Conservation (phyloP, 2,113 vertebrate species). For the Cochlearius cochlearius region DNA sequence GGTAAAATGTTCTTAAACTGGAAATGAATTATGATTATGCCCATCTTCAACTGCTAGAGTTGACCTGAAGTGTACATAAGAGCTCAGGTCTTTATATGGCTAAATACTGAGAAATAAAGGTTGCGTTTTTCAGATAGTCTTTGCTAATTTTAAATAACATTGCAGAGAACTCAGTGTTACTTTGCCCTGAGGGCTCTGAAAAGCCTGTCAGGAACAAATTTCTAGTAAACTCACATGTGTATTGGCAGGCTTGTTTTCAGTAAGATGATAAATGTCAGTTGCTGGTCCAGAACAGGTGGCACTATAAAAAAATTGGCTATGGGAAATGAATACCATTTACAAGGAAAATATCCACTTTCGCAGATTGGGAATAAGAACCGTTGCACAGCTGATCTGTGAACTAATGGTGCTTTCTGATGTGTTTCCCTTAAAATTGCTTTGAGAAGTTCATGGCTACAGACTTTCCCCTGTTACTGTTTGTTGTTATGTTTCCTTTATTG, state of each 20-base stretch:
- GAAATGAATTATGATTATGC: neutral
- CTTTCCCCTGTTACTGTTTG: neutral
- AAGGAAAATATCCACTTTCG: slow-evolving; percentile 25
- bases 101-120: neutral
- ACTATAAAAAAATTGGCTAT: slow-evolving; percentile 23
- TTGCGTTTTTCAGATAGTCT: neutral
- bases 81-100: neutral
- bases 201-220: neutral
- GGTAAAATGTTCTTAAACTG: neutral
- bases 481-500: slow-evolving; percentile 27
- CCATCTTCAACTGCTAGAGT: neutral
- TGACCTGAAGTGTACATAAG: neutral
- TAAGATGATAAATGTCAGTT: neutral
- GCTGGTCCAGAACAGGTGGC: slow-evolving; percentile 49
- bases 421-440: slow-evolving; percentile 36
- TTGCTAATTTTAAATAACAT: neutral
- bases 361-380: neutral
- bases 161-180: neutral
- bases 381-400: slow-evolving; percentile 33
- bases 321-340: slow-evolving; percentile 4
- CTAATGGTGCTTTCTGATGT: slow-evolving; percentile 15
- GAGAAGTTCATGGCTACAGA: neutral
- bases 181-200: neutral
- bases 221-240: neutral
- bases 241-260: neutral